A percentile compares a stretch with the other conserved stretches of the same genome.
Evolutionary conservation across 1,140 invertebrate species (phyloP).

Genomic region (Ceratina australensis): DNA sequence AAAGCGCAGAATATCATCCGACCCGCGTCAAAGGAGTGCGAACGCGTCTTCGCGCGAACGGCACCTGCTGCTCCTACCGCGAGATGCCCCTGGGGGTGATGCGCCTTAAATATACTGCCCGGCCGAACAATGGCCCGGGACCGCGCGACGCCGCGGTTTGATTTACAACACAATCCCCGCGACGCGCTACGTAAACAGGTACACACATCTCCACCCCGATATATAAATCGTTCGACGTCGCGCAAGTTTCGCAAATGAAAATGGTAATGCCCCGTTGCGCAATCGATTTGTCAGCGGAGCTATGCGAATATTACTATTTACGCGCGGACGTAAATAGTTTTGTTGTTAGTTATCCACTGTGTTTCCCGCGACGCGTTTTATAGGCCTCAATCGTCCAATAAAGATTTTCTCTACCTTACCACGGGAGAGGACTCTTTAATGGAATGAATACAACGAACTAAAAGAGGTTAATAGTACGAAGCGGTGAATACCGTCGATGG

Average conservation of each 20-base stretch:
- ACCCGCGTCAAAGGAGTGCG: conserved; percentile 44
- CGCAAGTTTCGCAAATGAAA: conserved; percentile 55
- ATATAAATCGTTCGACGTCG: conserved; percentile 59
- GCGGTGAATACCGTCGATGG: conserved; percentile 13
- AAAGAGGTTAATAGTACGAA: conserved; percentile 41
- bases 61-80: conserved; percentile 48
- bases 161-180: conserved; percentile 51
- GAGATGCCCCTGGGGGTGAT: too few species aligned
- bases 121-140: conserved; percentile 49
- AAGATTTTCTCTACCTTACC: background rate
- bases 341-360: conserved; percentile 1
- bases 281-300: conserved; percentile 12
- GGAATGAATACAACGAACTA: conserved; percentile 15
- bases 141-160: conserved; percentile 52
- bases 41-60: conserved; percentile 52
- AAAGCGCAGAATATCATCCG: conserved; percentile 34
- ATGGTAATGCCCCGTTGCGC: conserved; percentile 51
- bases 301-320: background rate
- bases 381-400: conserved; percentile 5
- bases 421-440: conserved; percentile 12
- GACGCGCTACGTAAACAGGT: conserved; percentile 56
- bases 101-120: conserved; percentile 27
- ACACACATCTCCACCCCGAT: conserved; percentile 30
- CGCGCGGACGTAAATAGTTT: conserved; percentile 7
- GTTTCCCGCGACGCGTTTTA: conserved; percentile 10